Evolutionary conservation across 2,888 invertebrate species (phyloP), one percentile per base, ranked within the genome.

Genomic region (Cryptophagus acutangulus): DNA sequence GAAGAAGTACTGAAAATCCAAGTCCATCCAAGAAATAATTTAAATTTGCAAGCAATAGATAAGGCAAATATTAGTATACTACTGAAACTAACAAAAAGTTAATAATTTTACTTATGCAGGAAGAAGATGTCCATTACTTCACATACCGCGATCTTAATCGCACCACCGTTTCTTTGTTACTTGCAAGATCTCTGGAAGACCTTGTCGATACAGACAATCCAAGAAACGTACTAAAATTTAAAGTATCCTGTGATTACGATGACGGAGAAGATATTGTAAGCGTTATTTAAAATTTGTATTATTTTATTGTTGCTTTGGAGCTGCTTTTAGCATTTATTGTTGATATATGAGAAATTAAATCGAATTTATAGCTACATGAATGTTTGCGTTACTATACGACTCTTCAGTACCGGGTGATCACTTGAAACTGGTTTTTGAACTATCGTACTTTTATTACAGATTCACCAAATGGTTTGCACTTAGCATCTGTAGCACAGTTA

Each of bases 121-220:
- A 78, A 42, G 83, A 83, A 50, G 85, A 85, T 57, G 79, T 80
- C 1, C 75, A 76, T 38, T 82, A 82, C 63, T 87, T 87, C 70
- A 76, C 79, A 3, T 80, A 82, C 65, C 74, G 79, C 26, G 87
- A 88, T 58, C 66, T 87, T 37, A 89, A 90, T 70, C 71, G 78
- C 13, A 86, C 88, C 0, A 82, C 83, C 48, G 81, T 91, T 47
- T 80, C 87, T 2, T 76, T 91, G 36, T 74, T 82, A 39, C 69
- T 91, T 45, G 83, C 85, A 0, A 81, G 83, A 66, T 83, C 85
- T 2, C 71, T 91, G 49, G 89, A 90, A 58, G 76, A 82, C 36
- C 72, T 90, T 30, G 90, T 90, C 14, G 90, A 91, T 72, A 78
- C 81, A 13, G 87, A 87, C 60, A 75, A 76, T 36, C 87, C 88